Conservation (phyloP, 2,888 invertebrate genomes). For the Frankliniella fusca region DNA sequence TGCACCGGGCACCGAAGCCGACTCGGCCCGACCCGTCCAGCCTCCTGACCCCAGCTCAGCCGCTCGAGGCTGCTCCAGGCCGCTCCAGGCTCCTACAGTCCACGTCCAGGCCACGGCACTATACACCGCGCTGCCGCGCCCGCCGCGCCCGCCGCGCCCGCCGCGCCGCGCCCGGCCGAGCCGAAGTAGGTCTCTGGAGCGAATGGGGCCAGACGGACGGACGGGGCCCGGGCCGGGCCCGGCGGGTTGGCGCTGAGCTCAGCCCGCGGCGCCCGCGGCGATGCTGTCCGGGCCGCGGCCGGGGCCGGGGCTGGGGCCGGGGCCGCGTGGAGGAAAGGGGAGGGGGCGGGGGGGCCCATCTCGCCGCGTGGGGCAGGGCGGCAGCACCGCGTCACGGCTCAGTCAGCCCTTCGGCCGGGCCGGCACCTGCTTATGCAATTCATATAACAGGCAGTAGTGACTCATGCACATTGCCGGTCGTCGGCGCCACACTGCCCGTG, state of each 20-base stretch:
- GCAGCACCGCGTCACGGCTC: not conserved
- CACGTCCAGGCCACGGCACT: not conserved
- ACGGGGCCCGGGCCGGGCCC: not conserved
- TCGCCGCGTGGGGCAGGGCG: not conserved
- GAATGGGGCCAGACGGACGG: not conserved
- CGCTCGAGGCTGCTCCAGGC: too few species aligned
- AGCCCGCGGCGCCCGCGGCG: too few species aligned
- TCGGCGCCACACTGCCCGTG: too few species aligned
- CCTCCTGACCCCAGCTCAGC: too few species aligned
- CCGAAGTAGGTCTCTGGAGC: slow-evolving; percentile 19
- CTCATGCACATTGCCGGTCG: not conserved
- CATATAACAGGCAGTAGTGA: not conserved
- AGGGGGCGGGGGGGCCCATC: not conserved
- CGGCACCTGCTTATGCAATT: not conserved
- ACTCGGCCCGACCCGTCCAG: too few species aligned
- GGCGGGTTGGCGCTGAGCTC: too few species aligned
- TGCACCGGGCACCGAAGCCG: too few species aligned
- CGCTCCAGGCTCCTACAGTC: too few species aligned
- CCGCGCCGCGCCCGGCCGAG: not conserved
- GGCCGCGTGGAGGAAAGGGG: not conserved
- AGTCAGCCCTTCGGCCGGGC: not conserved
- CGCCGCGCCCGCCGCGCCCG: not conserved
- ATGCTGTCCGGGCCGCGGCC: too few species aligned
- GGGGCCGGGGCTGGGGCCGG: not conserved
- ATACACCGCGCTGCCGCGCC: not conserved